Conservation (phyloP, 2,888 invertebrate species). For the Lasius fuliginosus region DNA sequence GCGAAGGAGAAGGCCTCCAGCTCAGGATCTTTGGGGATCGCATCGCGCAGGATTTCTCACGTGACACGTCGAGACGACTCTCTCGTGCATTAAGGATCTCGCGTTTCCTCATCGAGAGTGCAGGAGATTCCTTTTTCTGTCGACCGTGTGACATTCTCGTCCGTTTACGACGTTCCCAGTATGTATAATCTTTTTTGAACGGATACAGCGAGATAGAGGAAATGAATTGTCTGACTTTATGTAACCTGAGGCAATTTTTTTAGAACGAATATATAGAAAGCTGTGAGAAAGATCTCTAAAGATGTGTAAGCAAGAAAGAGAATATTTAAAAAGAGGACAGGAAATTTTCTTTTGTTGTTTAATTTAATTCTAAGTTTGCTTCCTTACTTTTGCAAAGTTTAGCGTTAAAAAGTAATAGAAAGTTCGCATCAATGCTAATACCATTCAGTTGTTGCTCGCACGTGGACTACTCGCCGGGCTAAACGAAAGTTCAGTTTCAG, state of each 20-base stretch:
- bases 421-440: conserved; percentile 45
- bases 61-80: background rate
- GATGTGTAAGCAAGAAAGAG: background rate
- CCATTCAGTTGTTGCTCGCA: conserved; percentile 35
- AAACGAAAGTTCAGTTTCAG: conserved; percentile 23
- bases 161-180: background rate
- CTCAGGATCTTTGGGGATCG: background rate
- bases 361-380: background rate
- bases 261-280: too few species aligned
- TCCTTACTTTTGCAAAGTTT: background rate
- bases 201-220: background rate
- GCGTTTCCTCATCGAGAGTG: background rate
- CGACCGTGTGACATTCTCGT: background rate
- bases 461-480: conserved; percentile 4
- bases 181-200: background rate
- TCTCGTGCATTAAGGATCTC: conserved; percentile 5
- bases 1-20: background rate
- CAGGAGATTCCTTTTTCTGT: background rate
- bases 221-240: too few species aligned
- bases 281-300: too few species aligned
- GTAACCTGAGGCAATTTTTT: too few species aligned
- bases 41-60: conserved; percentile 30
- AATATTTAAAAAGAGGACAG: background rate
- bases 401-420: background rate
- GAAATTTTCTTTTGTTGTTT: background rate